Conservation (phyloP, 2,797 vertebrate genomes). For the Sebastes vulpes region DNA sequence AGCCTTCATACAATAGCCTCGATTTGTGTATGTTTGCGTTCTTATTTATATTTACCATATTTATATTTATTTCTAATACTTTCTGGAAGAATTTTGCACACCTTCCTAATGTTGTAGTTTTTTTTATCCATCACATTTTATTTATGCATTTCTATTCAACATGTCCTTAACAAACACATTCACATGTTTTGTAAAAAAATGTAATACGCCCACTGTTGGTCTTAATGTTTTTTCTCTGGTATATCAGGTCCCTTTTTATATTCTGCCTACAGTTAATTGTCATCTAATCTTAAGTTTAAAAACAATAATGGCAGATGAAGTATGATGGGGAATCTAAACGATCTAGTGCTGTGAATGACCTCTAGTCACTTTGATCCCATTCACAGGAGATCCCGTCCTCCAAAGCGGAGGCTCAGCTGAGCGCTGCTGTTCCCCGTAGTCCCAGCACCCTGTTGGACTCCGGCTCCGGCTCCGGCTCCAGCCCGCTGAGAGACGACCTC, state of each 20-base stretch:
- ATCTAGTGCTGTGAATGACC: neutral
- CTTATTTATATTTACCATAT: neutral
- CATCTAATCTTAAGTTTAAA: neutral
- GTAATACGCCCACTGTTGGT: neutral
- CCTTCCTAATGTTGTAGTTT: neutral
- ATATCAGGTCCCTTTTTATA: neutral
- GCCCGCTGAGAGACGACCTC: slow-evolving; percentile 59
- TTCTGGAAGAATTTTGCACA: neutral
- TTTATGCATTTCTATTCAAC: neutral
- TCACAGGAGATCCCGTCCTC: slow-evolving; percentile 43
- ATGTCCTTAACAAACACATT: neutral
- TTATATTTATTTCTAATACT: neutral
- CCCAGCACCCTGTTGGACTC: slow-evolving; percentile 29
- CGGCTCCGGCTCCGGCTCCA: slow-evolving; percentile 21
- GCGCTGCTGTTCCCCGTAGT: slow-evolving; percentile 33
- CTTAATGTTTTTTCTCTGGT: neutral
- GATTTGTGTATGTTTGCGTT: neutral
- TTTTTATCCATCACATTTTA: neutral
- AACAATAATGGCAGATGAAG: neutral
- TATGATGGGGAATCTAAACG: neutral
- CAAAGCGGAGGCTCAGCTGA: slow-evolving; percentile 27
- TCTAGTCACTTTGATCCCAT: neutral
- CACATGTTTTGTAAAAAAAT: neutral
- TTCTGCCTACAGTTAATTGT: neutral
- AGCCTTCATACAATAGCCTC: neutral